Conservation (phyloP, 2,113 vertebrate genomes). For the Promerops cafer region DNA sequence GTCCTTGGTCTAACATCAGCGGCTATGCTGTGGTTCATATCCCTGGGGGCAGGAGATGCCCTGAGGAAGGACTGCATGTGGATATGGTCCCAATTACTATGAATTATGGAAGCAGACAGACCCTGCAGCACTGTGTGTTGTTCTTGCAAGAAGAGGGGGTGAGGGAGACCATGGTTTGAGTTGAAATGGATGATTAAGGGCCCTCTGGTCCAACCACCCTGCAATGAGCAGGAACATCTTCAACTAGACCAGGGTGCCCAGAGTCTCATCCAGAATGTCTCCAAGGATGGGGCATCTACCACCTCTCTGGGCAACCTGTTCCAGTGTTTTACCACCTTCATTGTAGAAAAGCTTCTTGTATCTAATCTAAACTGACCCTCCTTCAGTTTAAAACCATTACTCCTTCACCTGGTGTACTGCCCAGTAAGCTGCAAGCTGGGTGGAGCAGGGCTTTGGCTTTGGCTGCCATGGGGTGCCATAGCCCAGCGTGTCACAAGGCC, state of each 20-base stretch:
- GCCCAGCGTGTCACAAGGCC: neutral
- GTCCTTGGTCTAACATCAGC: neutral
- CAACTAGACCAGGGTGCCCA: neutral
- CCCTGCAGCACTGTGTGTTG: fast-evolving
- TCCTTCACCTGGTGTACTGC: neutral
- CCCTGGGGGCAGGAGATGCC: neutral
- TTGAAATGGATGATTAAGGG: neutral
- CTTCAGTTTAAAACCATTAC: neutral
- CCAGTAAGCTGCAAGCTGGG: neutral
- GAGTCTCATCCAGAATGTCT: fast-evolving
- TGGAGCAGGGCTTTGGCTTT: neutral
- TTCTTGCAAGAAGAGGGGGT: fast-evolving
- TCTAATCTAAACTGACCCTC: neutral
- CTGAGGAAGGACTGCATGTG: neutral
- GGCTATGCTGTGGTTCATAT: fast-evolving
- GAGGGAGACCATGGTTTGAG: neutral
- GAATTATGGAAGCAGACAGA: neutral
- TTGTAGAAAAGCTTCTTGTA: neutral
- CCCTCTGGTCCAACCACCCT: neutral
- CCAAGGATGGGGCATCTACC: neutral
- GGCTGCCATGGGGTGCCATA: neutral
- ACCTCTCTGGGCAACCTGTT: neutral
- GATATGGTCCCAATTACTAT: too few species aligned
- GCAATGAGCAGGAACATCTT: neutral
- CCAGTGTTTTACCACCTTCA: neutral